Evolutionary conservation across 2,888 invertebrate species (phyloP), one percentile per base, ranked within the genome.

Genomic region (Xylota segnis): DNA sequence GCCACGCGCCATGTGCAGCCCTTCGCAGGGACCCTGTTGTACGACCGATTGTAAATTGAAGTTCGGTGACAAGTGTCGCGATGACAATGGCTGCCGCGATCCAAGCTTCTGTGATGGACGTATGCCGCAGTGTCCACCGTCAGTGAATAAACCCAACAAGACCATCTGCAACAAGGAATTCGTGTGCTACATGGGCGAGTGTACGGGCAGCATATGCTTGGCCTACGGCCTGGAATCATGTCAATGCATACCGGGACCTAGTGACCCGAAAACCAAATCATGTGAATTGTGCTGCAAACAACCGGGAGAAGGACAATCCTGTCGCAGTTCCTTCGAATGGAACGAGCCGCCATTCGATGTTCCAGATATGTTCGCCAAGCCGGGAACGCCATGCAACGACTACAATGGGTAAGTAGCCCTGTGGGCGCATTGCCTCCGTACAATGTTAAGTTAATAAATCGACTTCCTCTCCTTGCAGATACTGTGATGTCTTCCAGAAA

Each of bases 111-210:
- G 99, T 93, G 96, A 97, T 93, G 98, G 98, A 40, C 93, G 95
- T 88, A 94, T 96, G 79, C 96, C 99, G 5, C 95, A 96, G 90
- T 99, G 99, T 93, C 99, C 99, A 37, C 95, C 96, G 32, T 98
- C 98, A 78, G 94, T 96, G 45, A 97, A 97, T 93, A 98, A 98
- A 92, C 96, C 97, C 7, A 98, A 99, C 93, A 96, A 98, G 91
- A 98, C 98, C 4, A 96, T 98, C 84, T 99, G 99, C 93, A 98
- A 99, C 92, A 97, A 98, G 91, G 98, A 98, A 91, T 98, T 99
- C 90, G 98, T 99, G 76, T 99, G 99, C 92, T 98, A 97, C 90
- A 97, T 97, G 96, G 99, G 99, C 63, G 92, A 98, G 92, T 99
- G 99, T 91, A 98, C 98, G 0, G 98, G 98, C 0, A 98, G 98